Conservation (phyloP, 2,113 vertebrate genomes). For the Grammomys dolichurus region DNA sequence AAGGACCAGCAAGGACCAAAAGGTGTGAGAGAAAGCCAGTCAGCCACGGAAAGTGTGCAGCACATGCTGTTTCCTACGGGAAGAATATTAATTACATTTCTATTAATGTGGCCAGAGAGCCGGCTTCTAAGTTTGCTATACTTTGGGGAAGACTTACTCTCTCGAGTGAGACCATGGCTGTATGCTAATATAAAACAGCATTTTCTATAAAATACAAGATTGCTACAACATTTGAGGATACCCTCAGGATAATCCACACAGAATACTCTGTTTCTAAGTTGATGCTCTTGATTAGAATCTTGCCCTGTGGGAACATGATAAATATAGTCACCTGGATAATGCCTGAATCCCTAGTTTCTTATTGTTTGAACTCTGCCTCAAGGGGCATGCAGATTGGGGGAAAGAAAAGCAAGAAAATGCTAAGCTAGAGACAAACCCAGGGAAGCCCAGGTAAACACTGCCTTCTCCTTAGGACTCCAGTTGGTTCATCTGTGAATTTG, state of each 20-base stretch:
- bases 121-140: slow-evolving; percentile 7
- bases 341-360: background rate
- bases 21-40: background rate
- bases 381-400: background rate
- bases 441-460: background rate
- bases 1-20: background rate
- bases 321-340: background rate
- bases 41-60: background rate
- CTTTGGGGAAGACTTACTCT: slow-evolving; percentile 39
- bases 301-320: background rate
- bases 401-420: slow-evolving; percentile 10
- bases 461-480: background rate
- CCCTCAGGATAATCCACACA: background rate
- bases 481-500: background rate
- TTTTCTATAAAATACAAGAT: slow-evolving; percentile 14
- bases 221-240: slow-evolving; percentile 36
- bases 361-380: background rate
- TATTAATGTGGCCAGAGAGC: slow-evolving; percentile 33
- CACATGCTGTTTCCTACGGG: background rate
- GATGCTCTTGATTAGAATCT: background rate
- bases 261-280: slow-evolving; percentile 8
- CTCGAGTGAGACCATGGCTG: background rate
- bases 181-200: slow-evolving; percentile 19
- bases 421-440: background rate
- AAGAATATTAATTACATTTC: slow-evolving; percentile 52